Evolutionary conservation across 2,113 vertebrate species (phyloP), one percentile per base, ranked within the genome.

Genomic region (Coracopsis vasa): DNA sequence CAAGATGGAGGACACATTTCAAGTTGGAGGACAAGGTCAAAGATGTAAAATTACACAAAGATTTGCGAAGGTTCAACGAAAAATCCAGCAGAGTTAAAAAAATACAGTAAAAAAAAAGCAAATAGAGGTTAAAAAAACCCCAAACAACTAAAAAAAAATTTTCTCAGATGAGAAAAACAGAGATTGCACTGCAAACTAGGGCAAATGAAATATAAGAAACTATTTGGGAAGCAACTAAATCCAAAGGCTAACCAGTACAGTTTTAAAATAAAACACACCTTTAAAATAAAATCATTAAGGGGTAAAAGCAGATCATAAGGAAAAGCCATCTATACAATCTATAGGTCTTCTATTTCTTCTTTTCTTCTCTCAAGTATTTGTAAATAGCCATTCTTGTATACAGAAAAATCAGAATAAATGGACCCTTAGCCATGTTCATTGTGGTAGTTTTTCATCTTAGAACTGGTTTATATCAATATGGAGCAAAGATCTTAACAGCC

Each of bases 51-150:
- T 72, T 64, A 7, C 11, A 50, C 2, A 61, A 69, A 47, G 9
- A 51, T 92, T 65, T 61, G 31, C 5, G 69, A 79, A 56, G 7
- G 10, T 69, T 72, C 6, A 73, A n/a, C 2, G 9, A 69, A 71
- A 86, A 47, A 33, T 67, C 7, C 62, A 47, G 1, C 10, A 37
- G 3, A 27, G 8, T 27, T 41, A 13, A 77, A 71, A 72, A 73
- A 54, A 35, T 14, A 71, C 7, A 24, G 2, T 66, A 25, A 82
- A 82, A 81, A 82, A 47, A 3, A 47, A 27, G 12, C 9, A 72
- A 47, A n/a, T 24, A 75, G 2, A 1, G 1, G 2, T n/a, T 42
- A 4, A 54, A 67, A 64, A 39, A 13, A 0, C 1, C 13, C 16
- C 50, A 10, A 13, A 45, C 28, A 19, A 7, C 5, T 44, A 4